phyloP scores from a whole-genome alignment of 2,888 invertebrate species.

The Isotomurus palustris region DNA sequence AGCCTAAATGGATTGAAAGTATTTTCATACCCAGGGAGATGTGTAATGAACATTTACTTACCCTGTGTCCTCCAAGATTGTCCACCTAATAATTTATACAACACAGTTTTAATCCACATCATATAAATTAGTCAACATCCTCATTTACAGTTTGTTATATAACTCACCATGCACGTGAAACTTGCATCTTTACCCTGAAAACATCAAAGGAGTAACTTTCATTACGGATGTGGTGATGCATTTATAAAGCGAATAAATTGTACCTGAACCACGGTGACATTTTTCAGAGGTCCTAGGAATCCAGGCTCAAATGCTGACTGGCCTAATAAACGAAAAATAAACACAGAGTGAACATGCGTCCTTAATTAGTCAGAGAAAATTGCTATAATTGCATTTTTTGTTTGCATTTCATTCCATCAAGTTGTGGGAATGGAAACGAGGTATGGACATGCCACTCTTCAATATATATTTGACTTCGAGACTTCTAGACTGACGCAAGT shows the following conservation, averaged over 20 bases:
- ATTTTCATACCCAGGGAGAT: too few relatives aligned
- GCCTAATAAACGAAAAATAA: constrained; percentile 20
- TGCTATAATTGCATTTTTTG: constrained; percentile 1
- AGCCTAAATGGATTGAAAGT: too few relatives aligned
- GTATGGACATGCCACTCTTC: neutral
- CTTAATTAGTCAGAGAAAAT: neutral
- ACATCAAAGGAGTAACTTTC: neutral
- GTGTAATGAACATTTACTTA: too few relatives aligned
- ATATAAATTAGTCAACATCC: too few relatives aligned
- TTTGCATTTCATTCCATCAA: constrained; percentile 1
- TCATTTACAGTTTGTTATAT: neutral
- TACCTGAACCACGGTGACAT: constrained; percentile 66
- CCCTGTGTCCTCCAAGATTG: constrained; percentile 43
- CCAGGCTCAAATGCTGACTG: constrained; percentile 63
- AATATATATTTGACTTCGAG: neutral
- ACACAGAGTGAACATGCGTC: neutral
- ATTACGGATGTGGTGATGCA: neutral
- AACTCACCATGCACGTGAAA: constrained; percentile 43
- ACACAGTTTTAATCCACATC: too few relatives aligned
- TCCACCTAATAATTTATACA: constrained; percentile 42
- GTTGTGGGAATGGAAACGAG: neutral
- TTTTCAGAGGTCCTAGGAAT: constrained; percentile 72
- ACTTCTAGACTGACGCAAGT: neutral
- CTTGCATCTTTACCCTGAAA: constrained; percentile 44
- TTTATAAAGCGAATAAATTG: neutral